Evolutionary conservation across 1,140 invertebrate genomes (phyloP), one percentile per base, ranked within the genome.

Genomic region (Dinoponera quadriceps): DNA sequence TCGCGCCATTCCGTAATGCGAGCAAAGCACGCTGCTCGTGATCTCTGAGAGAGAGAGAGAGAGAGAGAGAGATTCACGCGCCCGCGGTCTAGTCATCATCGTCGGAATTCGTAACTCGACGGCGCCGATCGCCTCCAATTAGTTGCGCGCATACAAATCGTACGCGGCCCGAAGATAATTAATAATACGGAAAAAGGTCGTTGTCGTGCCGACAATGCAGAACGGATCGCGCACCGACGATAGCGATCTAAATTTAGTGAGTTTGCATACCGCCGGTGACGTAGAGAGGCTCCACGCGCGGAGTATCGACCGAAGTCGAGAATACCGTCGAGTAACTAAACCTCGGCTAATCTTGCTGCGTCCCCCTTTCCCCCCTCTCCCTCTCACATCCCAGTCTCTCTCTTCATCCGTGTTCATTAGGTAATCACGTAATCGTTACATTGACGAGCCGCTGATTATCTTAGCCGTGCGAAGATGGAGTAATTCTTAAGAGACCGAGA

Each of bases 1-100:
- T 68, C 60, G 51, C 62, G 57, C 78, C 68, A 83, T 72, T 82
- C 78, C 66, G 84, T 78, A 77, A 87, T 62, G 49, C 38, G 82
- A 72, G 71, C 82, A 81, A 81, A 77, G 71, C 54, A 9, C 38
- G 38, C 38, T 4, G 59, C 62, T 80, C 55, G 20, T 38, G 59
- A 49, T 71, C 33, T 51, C n/a, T 16, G 69, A 44, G 38, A 44
- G 11, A n/a, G n/a, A n/a, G n/a, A n/a, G n/a, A n/a, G n/a, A n/a
- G n/a, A n/a, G n/a, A n/a, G n/a, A n/a, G n/a, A n/a, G 27, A 74
- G 51, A 82, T 82, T 9, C 57, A 54, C n/a, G n/a, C 73, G 73
- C 33, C 0, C 48, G 49, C 11, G 33, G 29, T 57, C 63, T 57
- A 57, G 63, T 78, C 75, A 77, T 77, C 73, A 77, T 66, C 38